Percentiles rank a stretch among this genome's conserved stretches.
phyloP scores from a whole-genome alignment of 2,113 vertebrate genomes.

The Callionymus lyra region DNA sequence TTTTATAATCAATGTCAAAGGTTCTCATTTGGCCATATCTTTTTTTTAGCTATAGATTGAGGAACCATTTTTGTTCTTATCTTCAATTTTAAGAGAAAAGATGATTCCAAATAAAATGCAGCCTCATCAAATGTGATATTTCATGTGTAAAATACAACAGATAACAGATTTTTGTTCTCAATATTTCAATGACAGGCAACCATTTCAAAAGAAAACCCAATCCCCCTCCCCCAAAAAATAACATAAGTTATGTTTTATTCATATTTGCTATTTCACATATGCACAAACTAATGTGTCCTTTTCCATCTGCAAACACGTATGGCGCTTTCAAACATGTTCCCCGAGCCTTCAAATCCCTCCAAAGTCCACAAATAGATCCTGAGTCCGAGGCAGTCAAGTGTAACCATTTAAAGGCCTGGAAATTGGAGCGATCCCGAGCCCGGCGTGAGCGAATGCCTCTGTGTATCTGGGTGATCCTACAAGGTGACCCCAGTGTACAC shows the following conservation, averaged over 20 bases:
- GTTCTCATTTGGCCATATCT: no score
- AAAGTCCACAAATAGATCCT: conserved; percentile 28
- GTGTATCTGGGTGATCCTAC: conserved; percentile 34
- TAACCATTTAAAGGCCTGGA: conserved; percentile 36
- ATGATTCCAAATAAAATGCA: no score
- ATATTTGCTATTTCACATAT: conserved; percentile 1
- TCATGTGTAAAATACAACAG: no score
- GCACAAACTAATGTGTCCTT: neutral
- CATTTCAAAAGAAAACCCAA: no score
- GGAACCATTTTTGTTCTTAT: no score
- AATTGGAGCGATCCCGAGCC: conserved; percentile 35
- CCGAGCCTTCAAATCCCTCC: conserved; percentile 13
- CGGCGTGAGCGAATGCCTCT: neutral
- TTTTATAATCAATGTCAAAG: no score
- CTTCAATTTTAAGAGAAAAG: no score
- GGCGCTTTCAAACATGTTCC: conserved; percentile 1
- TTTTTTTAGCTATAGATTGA: no score
- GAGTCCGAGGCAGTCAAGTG: conserved; percentile 33
- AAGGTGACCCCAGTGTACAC: conserved; percentile 50
- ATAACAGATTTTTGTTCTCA: no score
- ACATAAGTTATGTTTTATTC: neutral
- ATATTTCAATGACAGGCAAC: no score
- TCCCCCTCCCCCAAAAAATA: no score
- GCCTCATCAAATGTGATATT: no score
- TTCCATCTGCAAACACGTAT: conserved; percentile 1